Percentiles rank a stretch among this genome's conserved stretches.
phyloP scores from a whole-genome alignment of 2,888 invertebrate genomes.

The Entomobrya multifasciata region DNA sequence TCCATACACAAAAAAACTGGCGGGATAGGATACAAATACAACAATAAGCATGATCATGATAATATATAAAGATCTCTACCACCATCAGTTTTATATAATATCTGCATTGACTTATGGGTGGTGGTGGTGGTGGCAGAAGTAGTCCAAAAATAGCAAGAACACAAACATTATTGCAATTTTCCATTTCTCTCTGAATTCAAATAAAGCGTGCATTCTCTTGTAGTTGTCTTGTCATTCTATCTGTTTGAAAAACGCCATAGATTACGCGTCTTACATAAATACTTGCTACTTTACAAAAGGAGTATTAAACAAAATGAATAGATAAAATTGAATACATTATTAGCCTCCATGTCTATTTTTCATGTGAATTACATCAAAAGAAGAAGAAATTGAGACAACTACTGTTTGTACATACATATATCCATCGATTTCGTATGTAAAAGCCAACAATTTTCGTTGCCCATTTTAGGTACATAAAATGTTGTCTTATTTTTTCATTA shows the following conservation, averaged over 20 bases:
- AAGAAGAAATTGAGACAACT: too few relatives aligned
- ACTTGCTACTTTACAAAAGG: too few relatives aligned
- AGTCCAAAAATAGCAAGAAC: neutral
- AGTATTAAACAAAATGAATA: neutral
- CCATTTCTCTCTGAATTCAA: neutral
- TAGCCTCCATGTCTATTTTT: neutral
- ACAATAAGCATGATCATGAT: slow-evolving; percentile 2
- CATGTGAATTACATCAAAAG: neutral
- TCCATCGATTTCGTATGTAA: too few relatives aligned
- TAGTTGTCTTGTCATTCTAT: too few relatives aligned
- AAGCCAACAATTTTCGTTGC: too few relatives aligned
- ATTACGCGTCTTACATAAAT: slow-evolving; percentile 6
- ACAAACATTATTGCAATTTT: slow-evolving; percentile 8
- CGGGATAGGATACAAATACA: neutral
- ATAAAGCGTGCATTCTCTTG: too few relatives aligned
- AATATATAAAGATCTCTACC: neutral
- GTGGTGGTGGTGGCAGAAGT: neutral
- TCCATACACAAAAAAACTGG: slow-evolving; percentile 33
- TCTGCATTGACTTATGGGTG: neutral
- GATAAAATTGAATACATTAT: slow-evolving; percentile 25
- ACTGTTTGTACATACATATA: neutral
- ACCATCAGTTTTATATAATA: neutral
- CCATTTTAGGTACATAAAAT: too few relatives aligned
- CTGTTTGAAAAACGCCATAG: too few relatives aligned
- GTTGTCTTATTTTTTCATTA: slow-evolving; percentile 44